Evolutionary conservation across 2,113 vertebrate genomes (phyloP).

Genomic region (Gadus chalcogrammus): DNA sequence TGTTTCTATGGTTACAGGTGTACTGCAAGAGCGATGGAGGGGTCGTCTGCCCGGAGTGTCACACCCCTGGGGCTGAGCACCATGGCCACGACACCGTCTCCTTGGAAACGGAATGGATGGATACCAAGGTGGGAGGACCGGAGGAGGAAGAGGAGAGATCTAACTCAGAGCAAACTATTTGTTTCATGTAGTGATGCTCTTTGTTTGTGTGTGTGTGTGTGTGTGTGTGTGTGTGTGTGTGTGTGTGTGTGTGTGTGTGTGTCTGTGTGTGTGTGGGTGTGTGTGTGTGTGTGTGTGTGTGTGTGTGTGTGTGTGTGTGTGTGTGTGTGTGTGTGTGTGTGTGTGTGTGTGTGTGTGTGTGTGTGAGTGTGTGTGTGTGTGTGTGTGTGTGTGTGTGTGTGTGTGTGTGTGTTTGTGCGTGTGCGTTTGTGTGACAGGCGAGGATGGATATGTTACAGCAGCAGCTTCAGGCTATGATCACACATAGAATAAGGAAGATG

Average conservation of each 20-base stretch:
- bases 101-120: conserved; percentile 54
- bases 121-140: conserved; percentile 51
- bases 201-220: conserved; percentile 3
- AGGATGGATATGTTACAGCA: conserved; percentile 44
- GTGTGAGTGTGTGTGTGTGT: background rate
- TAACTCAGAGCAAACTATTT: too few relatives aligned
- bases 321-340: conserved; percentile 12
- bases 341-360: conserved; percentile 10
- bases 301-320: conserved; percentile 21
- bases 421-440: conserved; percentile 39
- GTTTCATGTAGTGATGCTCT: background rate
- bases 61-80: conserved; percentile 38
- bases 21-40: conserved; percentile 62
- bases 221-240: conserved; percentile 11
- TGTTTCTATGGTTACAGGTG: conserved; percentile 34
- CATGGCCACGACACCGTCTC: conserved; percentile 49
- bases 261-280: conserved; percentile 10
- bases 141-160: background rate
- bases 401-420: conserved; percentile 6
- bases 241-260: conserved; percentile 13
- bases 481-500: conserved; percentile 53
- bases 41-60: conserved; percentile 64
- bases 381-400: conserved; percentile 13
- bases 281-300: conserved; percentile 17
- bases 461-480: conserved; percentile 64